A percentile compares a stretch with the other conserved stretches of the same genome.
phyloP scores from a whole-genome alignment of 2,888 invertebrate genomes.

The Cosmia pyralina region DNA sequence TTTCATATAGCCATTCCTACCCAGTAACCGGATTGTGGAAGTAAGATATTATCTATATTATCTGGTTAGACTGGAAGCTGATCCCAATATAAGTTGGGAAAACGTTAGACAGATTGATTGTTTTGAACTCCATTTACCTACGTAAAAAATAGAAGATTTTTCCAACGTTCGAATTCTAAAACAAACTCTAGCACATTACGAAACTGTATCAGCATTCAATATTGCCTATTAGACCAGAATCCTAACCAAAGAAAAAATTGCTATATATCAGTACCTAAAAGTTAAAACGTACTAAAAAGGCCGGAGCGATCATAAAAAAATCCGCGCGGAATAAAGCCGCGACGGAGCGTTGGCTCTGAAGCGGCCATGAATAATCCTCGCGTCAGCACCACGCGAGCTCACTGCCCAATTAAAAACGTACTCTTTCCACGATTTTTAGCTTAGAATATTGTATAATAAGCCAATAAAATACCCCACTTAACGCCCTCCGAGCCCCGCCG shows the following conservation, averaged over 20 bases:
- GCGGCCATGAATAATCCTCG: constrained; percentile 89
- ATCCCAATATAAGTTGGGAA: no score
- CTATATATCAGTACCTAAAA: constrained; percentile 67
- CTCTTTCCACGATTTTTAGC: constrained; percentile 90
- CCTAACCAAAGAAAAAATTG: constrained; percentile 49
- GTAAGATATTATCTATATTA: no score
- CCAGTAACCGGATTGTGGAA: no score
- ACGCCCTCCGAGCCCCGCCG: constrained; percentile 83
- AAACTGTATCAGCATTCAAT: constrained; percentile 38
- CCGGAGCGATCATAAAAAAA: constrained; percentile 78
- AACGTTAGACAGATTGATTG: background rate
- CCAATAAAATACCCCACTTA: constrained; percentile 90
- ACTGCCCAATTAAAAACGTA: constrained; percentile 90
- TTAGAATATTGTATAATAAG: constrained; percentile 91
- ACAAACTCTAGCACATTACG: constrained; percentile 2
- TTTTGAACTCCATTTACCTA: background rate
- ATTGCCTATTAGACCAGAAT: constrained; percentile 50
- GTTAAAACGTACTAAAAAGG: constrained; percentile 71
- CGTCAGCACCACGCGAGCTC: constrained; percentile 88
- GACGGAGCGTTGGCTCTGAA: constrained; percentile 85
- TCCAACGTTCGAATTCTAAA: background rate
- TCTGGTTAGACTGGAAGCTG: no score
- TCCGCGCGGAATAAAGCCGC: constrained; percentile 77
- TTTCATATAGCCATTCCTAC: background rate
- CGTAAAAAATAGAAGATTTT: background rate